A percentile compares a stretch with the other conserved stretches of the same genome.
These are phyloP conservation scores for Pterocles orientalis DNA, from an alignment of 2,113 vertebrate genomes.

Conservation along the genomic window DNA sequence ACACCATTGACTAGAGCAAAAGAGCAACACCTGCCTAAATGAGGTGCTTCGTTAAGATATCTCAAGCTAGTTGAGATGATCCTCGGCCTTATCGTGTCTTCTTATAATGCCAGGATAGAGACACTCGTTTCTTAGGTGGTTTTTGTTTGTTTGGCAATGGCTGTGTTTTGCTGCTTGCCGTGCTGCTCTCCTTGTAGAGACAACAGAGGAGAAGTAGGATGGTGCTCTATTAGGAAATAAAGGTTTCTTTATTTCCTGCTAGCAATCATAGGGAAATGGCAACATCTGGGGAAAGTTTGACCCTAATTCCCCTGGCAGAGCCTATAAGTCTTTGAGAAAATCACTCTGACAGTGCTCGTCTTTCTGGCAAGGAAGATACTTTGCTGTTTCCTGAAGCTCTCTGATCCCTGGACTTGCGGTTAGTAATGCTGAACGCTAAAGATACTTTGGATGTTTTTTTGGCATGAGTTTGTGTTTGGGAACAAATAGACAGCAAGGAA, in stretches of 20 bases:
- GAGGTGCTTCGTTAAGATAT: background rate
- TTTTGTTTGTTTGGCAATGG: background rate
- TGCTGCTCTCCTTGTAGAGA: background rate
- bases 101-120: background rate
- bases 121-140: background rate
- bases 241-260: background rate
- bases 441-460: background rate
- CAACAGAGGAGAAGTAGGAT: background rate
- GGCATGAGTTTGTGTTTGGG: background rate
- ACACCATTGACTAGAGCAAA: background rate
- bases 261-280: background rate
- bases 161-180: background rate
- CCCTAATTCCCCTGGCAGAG: background rate
- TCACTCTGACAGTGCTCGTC: background rate
- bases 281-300: background rate
- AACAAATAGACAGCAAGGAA: background rate
- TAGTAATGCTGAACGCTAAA: background rate
- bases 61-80: background rate
- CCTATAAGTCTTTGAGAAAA: background rate
- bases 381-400: background rate
- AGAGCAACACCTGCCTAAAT: constrained; percentile 25
- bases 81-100: background rate
- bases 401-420: background rate
- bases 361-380: background rate
- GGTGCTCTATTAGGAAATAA: background rate